phyloP scores from a whole-genome alignment of 2,888 invertebrate species.

The Anthophora plumipes region DNA sequence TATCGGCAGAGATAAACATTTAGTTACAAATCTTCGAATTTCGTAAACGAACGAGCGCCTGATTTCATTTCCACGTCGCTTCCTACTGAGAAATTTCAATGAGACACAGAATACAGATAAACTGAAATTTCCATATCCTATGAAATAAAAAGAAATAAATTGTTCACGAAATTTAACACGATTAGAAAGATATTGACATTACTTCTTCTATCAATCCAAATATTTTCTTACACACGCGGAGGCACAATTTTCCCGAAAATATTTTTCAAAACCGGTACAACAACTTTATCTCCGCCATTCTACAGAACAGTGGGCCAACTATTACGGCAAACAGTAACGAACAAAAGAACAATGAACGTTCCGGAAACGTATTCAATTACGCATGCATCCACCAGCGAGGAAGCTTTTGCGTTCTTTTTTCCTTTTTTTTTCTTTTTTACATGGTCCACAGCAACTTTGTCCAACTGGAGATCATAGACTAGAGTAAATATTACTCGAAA shows the following conservation, averaged over 20 bases:
- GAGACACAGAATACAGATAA: too few relatives aligned
- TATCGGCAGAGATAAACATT: background rate
- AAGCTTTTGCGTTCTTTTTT: constrained; percentile 15
- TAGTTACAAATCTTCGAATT: background rate
- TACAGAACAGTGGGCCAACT: background rate
- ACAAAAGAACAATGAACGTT: constrained; percentile 9
- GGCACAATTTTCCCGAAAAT: background rate
- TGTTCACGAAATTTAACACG: background rate
- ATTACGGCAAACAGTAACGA: background rate
- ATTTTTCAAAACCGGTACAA: background rate
- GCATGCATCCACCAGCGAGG: background rate
- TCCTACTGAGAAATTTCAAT: too few relatives aligned
- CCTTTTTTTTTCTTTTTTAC: constrained; percentile 38
- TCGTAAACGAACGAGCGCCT: too few relatives aligned
- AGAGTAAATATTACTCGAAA: constrained; percentile 50
- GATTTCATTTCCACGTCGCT: too few relatives aligned
- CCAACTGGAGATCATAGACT: constrained; percentile 42
- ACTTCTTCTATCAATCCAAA: background rate
- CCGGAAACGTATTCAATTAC: constrained; percentile 24
- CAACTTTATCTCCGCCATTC: background rate
- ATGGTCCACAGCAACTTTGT: constrained; percentile 16
- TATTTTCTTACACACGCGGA: too few relatives aligned
- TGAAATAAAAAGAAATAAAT: background rate
- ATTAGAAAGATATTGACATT: background rate
- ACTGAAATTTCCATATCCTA: too few relatives aligned